Evolutionary conservation across 2,888 invertebrate species (phyloP).

Genomic region (Chorisops tibialis): DNA sequence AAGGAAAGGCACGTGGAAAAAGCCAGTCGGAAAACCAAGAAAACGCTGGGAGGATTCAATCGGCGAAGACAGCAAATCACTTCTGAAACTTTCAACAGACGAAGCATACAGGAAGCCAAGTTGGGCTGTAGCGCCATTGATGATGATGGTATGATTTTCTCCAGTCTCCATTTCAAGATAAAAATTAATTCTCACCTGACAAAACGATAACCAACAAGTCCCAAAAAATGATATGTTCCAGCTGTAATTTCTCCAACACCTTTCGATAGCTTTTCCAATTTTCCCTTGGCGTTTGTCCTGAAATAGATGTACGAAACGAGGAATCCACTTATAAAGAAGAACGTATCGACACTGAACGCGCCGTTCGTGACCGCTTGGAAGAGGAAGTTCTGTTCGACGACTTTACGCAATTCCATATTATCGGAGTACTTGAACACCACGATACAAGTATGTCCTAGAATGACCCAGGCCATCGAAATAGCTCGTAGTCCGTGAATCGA

Average conservation of each 20-base stretch:
- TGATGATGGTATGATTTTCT: too few species aligned
- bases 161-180: too few species aligned
- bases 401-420: slow-evolving; percentile 69
- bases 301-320: slow-evolving; percentile 83
- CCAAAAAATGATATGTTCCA: slow-evolving; percentile 68
- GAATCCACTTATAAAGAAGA: slow-evolving; percentile 80
- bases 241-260: slow-evolving; percentile 62
- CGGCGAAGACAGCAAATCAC: too few species aligned
- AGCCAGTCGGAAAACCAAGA: too few species aligned
- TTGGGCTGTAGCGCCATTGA: too few species aligned
- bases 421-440: slow-evolving; percentile 81
- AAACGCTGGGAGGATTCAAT: too few species aligned
- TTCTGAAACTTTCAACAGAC: too few species aligned
- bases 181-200: slow-evolving; percentile 65
- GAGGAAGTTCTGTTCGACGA: slow-evolving; percentile 72
- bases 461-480: slow-evolving; percentile 68
- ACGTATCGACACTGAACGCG: slow-evolving; percentile 77
- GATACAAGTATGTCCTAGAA: slow-evolving; percentile 72
- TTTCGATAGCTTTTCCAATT: slow-evolving; percentile 64
- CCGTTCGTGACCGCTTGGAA: slow-evolving; percentile 78
- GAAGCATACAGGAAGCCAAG: too few species aligned
- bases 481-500: slow-evolving; percentile 68
- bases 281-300: slow-evolving; percentile 71
- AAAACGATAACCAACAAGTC: slow-evolving; percentile 73
- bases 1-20: too few species aligned